Conservation (phyloP, 35 echinoderm and acorn worm species). For the Nesometra sesokonis region DNA sequence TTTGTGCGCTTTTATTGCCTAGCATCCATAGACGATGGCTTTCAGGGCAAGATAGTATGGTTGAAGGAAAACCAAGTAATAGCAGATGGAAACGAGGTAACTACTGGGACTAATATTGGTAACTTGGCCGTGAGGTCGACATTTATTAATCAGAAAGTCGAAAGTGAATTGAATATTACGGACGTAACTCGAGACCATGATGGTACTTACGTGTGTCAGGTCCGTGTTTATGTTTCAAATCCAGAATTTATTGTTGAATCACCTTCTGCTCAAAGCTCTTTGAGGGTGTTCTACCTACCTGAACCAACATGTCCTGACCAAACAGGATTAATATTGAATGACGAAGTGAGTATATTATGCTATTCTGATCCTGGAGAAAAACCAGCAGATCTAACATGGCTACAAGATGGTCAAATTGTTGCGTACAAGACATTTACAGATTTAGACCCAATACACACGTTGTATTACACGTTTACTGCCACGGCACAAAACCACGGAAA, state of each 20-base stretch:
- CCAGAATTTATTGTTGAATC: background rate
- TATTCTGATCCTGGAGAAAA: background rate
- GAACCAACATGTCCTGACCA: background rate
- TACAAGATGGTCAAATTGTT: background rate
- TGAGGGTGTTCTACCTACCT: background rate
- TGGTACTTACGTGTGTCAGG: background rate
- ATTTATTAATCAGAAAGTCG: background rate
- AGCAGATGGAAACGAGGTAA: background rate
- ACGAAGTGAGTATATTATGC: background rate
- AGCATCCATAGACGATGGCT: background rate
- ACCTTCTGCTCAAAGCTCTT: background rate
- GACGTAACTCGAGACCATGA: background rate
- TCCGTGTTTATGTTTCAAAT: background rate
- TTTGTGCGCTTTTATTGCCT: background rate
- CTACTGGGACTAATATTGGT: background rate
- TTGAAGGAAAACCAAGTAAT: background rate
- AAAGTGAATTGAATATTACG: background rate
- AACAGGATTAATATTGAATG: background rate
- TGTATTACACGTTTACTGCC: background rate
- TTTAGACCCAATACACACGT: background rate
- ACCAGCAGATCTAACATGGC: background rate
- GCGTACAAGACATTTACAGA: background rate
- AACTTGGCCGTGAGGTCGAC: background rate
- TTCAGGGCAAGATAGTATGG: background rate
- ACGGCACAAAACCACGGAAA: background rate